phyloP scores from a whole-genome alignment of 2,888 invertebrate species.

The Drosophila diplacantha region DNA sequence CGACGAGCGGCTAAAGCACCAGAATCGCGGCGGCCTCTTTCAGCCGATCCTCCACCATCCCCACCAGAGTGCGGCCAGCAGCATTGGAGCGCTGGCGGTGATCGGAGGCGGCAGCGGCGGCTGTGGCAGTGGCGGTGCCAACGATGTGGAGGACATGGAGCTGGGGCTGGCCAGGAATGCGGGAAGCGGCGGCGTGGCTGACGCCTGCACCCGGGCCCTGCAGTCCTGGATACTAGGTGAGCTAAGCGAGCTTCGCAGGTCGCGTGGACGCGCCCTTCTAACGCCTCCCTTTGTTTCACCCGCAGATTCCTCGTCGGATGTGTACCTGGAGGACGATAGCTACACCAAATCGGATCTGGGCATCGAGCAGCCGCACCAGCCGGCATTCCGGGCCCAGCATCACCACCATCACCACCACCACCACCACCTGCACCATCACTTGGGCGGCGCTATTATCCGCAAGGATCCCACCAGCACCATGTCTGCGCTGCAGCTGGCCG shows the following conservation, averaged over 20 bases:
- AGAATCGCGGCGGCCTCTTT: constrained; percentile 64
- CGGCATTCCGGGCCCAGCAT: constrained; percentile 52
- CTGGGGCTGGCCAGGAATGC: constrained; percentile 63
- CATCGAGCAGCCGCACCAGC: constrained; percentile 71
- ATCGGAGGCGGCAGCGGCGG: constrained; percentile 43
- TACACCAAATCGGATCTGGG: constrained; percentile 78
- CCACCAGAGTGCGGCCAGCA: constrained; percentile 48
- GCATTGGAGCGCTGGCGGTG: constrained; percentile 57
- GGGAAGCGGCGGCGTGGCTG: constrained; percentile 51
- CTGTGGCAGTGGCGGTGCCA: constrained; percentile 36
- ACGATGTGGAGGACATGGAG: constrained; percentile 69
- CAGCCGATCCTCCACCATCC: constrained; percentile 72
- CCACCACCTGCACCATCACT: constrained; percentile 58
- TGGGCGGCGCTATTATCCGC: constrained; percentile 78
- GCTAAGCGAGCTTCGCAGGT: neutral
- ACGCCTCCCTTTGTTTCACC: neutral
- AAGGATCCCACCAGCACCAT: constrained; percentile 82
- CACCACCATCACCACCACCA: constrained; percentile 52
- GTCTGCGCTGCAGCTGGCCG: constrained; percentile 81
- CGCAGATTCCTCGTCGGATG: constrained; percentile 76
- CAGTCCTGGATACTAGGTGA: constrained; percentile 73
- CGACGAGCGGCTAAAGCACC: constrained; percentile 75
- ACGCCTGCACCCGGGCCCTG: constrained; percentile 62
- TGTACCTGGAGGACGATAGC: constrained; percentile 76
- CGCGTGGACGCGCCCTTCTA: neutral